A percentile compares a stretch with the other conserved stretches of the same genome.
Evolutionary conservation across 2,113 vertebrate species (phyloP).

Genomic region (Prietella phreatophila): DNA sequence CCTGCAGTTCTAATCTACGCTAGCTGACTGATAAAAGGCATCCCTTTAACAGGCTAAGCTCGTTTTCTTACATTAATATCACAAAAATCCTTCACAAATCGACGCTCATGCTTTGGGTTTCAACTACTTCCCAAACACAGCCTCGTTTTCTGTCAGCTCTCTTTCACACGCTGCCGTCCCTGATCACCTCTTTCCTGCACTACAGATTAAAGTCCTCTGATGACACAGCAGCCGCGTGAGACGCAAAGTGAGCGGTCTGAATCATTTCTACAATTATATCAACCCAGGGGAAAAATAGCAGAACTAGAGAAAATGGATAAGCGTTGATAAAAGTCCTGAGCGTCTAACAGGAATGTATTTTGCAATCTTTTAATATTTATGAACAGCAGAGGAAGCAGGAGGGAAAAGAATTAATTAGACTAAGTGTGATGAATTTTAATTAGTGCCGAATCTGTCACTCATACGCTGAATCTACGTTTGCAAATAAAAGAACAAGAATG

Average conservation of each 20-base stretch:
- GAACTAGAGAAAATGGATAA: conserved; percentile 45
- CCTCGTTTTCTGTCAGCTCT: neutral
- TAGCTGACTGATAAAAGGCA: conserved; percentile 30
- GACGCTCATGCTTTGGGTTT: neutral
- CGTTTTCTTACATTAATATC: conserved; percentile 44
- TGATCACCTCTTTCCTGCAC: neutral
- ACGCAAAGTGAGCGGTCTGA: neutral
- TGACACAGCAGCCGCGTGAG: neutral
- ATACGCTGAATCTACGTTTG: conserved; percentile 25
- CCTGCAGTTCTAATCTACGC: conserved; percentile 30
- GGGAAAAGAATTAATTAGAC: conserved; percentile 61
- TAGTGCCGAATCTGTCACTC: conserved; percentile 40
- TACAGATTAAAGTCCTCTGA: neutral
- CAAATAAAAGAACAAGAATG: conserved; percentile 37
- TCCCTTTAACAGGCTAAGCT: conserved; percentile 14
- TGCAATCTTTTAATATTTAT: conserved; percentile 56
- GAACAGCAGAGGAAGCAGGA: conserved; percentile 50
- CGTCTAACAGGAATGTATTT: conserved; percentile 45
- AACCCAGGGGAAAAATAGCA: neutral
- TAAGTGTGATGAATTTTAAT: conserved; percentile 58
- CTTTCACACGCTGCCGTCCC: conserved; percentile 4
- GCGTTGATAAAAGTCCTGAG: conserved; percentile 41
- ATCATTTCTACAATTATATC: conserved; percentile 8
- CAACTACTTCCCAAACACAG: conserved; percentile 25
- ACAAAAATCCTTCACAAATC: neutral